phyloP scores from a whole-genome alignment of 2,797 vertebrate genomes.

The Sandelia bainsii region DNA sequence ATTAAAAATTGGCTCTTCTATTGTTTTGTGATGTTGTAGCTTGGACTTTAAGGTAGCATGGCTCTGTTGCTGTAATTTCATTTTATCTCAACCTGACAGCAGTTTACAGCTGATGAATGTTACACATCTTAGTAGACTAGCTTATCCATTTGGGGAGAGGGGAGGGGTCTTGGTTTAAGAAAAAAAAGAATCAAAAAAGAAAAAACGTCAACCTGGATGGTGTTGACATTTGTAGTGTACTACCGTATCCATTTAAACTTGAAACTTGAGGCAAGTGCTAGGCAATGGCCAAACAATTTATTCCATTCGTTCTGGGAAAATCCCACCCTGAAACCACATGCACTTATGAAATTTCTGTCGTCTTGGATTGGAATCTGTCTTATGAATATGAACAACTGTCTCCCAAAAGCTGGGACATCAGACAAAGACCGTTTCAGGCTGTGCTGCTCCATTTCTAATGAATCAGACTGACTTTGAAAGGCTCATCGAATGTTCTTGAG shows the following conservation, averaged over 20 bases:
- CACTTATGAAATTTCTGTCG: conserved; percentile 62
- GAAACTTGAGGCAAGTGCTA: conserved; percentile 86
- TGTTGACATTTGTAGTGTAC: conserved; percentile 88
- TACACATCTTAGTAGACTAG: conserved; percentile 94
- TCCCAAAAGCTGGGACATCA: conserved; percentile 38
- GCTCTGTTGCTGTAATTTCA: conserved; percentile 91
- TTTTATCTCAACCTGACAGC: conserved; percentile 89
- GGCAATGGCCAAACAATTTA: conserved; percentile 80
- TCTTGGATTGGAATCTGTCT: conserved; percentile 46
- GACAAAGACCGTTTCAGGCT: conserved; percentile 32
- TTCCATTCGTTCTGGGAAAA: conserved; percentile 52
- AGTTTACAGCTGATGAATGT: conserved; percentile 93
- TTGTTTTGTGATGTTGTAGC: conserved; percentile 89
- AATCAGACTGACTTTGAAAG: conserved; percentile 61
- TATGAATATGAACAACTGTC: conserved; percentile 41
- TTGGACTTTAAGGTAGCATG: conserved; percentile 99
- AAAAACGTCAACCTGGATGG: conserved; percentile 92
- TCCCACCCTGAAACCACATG: conserved; percentile 52
- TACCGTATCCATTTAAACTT: conserved; percentile 86
- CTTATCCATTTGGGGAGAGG: conserved; percentile 85
- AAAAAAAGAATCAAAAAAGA: conserved; percentile 74
- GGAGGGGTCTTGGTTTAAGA: conserved; percentile 83
- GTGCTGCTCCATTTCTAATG: conserved; percentile 38
- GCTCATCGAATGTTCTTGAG: conserved; percentile 60
- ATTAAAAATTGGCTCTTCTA: conserved; percentile 64